phyloP scores from a whole-genome alignment of 2,888 invertebrate genomes.

The Pimpla rufipes region DNA sequence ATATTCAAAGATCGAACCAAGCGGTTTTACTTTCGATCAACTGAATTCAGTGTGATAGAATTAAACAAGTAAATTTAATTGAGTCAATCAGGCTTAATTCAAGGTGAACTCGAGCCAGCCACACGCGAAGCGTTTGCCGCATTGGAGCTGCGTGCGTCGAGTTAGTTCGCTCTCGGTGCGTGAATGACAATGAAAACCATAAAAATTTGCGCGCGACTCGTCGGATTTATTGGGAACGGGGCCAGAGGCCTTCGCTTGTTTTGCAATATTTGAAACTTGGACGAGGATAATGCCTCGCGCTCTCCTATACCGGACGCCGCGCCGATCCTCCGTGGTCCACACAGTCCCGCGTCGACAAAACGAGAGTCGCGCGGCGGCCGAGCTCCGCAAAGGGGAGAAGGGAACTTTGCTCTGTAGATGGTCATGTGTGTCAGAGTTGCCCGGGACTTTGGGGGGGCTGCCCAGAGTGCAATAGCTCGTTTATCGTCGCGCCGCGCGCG shows the following conservation, averaged over 20 bases:
- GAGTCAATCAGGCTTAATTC: too few species aligned
- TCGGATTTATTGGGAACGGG: constrained; percentile 13
- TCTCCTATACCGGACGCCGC: not conserved
- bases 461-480: constrained; percentile 11
- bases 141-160: not conserved
- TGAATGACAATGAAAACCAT: constrained; percentile 11
- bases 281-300: constrained; percentile 7
- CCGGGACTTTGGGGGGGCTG: constrained; percentile 19
- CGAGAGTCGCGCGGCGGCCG: constrained; percentile 43
- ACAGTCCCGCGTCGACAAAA: constrained; percentile 30
- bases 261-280: constrained; percentile 38
- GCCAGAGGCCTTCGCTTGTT: not conserved
- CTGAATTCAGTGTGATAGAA: too few species aligned
- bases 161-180: not conserved
- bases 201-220: constrained; percentile 4
- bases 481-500: constrained; percentile 4
- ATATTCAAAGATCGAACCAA: too few species aligned
- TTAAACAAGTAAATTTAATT: too few species aligned
- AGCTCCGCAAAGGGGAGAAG: constrained; percentile 35
- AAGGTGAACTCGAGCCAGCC: too few species aligned
- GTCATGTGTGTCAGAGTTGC: constrained; percentile 75
- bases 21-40: too few species aligned
- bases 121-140: too few species aligned
- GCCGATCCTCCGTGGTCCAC: constrained; percentile 28
- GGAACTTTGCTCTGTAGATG: constrained; percentile 72